Conservation (phyloP, 2,113 vertebrate species). For the Myotis lucifugus region DNA sequence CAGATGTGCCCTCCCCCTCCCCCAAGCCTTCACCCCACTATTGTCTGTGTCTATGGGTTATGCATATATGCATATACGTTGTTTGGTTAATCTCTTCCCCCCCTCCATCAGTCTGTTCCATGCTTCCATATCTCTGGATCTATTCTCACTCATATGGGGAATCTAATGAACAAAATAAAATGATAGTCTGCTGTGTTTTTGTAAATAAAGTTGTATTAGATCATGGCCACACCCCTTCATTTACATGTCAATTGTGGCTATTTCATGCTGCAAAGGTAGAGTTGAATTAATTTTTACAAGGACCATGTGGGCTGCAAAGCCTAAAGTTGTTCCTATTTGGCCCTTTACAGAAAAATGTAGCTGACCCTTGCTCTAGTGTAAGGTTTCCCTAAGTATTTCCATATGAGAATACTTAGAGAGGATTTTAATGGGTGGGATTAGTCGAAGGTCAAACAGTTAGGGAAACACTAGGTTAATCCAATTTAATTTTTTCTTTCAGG, state of each 20-base stretch:
- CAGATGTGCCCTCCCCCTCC: too few relatives aligned
- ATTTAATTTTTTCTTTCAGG: constrained; percentile 47
- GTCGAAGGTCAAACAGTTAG: constrained; percentile 61
- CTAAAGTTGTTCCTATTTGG: constrained; percentile 29
- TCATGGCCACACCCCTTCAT: not conserved
- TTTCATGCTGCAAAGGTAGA: not conserved
- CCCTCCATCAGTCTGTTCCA: too few relatives aligned
- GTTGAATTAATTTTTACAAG: not conserved
- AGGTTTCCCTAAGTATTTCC: constrained; percentile 57
- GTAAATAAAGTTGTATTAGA: not conserved
- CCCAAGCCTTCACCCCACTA: too few relatives aligned
- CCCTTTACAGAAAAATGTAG: constrained; percentile 34
- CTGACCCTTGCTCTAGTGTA: not conserved
- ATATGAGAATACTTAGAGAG: constrained; percentile 19
- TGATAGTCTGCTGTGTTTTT: not conserved
- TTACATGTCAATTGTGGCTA: not conserved
- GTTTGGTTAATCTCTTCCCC: too few relatives aligned
- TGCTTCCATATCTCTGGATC: too few relatives aligned
- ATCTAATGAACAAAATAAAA: too few relatives aligned
- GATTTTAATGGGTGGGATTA: constrained; percentile 41
- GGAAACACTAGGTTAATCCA: constrained; percentile 58
- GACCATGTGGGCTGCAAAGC: not conserved
- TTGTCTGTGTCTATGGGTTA: too few relatives aligned
- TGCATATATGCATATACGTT: too few relatives aligned
- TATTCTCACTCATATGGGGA: too few relatives aligned